Evolutionary conservation across 2,113 vertebrate species (phyloP).

Genomic region (Zootoca vivipara): DNA sequence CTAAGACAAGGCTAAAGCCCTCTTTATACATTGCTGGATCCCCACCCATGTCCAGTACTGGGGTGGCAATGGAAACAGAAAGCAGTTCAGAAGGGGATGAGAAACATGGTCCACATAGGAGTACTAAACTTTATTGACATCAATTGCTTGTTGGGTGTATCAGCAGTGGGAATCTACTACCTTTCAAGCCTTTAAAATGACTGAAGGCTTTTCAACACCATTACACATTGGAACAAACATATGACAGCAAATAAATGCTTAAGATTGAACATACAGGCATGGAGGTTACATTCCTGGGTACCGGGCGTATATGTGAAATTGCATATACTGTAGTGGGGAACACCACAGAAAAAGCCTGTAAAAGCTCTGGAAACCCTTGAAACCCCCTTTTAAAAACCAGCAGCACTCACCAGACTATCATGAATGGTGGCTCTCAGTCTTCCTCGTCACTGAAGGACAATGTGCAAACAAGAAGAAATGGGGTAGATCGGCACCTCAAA

Average conservation of each 20-base stretch:
- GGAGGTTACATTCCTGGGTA: no score
- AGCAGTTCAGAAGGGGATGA: not conserved
- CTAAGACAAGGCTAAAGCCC: not conserved
- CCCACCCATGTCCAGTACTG: not conserved
- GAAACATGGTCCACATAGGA: not conserved
- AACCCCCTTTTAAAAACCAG: no score
- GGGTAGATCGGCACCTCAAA: no score
- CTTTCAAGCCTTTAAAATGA: not conserved
- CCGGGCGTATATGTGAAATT: no score
- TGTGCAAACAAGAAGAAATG: no score
- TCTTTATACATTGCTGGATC: conserved; percentile 7
- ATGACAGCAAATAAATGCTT: not conserved
- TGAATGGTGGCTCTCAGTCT: no score
- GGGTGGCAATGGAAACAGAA: not conserved
- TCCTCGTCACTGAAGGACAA: no score
- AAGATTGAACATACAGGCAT: not conserved
- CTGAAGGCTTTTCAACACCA: not conserved
- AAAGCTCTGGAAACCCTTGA: no score
- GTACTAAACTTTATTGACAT: not conserved
- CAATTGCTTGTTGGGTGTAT: not conserved
- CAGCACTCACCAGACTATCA: no score
- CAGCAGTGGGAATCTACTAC: not conserved
- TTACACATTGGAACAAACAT: not conserved
- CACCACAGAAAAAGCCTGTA: no score
- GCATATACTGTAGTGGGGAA: no score